phyloP scores from a whole-genome alignment of 2,797 vertebrate genomes.

The Spondyliosoma cantharus region DNA sequence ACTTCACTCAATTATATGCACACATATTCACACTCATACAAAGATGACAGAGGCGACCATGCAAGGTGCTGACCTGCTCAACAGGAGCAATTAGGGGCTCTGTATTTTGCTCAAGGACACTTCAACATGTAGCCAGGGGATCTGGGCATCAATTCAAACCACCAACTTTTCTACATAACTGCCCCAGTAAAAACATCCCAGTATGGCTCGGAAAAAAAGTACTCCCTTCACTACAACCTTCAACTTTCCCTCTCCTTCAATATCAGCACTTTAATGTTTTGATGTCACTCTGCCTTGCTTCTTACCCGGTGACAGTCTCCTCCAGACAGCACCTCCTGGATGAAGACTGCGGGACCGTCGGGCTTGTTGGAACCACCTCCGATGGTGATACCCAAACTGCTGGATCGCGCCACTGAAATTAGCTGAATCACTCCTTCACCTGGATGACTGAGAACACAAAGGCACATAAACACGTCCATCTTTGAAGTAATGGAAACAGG shows the following conservation, averaged over 20 bases:
- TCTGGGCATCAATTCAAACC: no score
- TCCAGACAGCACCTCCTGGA: slow-evolving; percentile 90
- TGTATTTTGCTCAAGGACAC: no score
- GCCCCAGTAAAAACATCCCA: not conserved
- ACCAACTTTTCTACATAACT: no score
- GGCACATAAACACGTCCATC: not conserved
- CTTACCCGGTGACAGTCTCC: slow-evolving; percentile 91
- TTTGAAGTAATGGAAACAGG: not conserved
- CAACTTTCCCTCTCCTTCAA: not conserved
- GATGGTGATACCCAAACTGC: slow-evolving; percentile 87
- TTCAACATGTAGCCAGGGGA: no score
- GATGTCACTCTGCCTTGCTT: not conserved
- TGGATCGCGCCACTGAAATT: slow-evolving; percentile 85
- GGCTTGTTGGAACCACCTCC: slow-evolving; percentile 89
- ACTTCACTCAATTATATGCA: no score
- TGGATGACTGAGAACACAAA: slow-evolving; percentile 78
- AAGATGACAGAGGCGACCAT: no score
- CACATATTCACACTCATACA: no score
- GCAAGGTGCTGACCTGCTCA: no score
- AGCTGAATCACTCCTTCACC: slow-evolving; percentile 91
- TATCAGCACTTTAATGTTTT: not conserved
- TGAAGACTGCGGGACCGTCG: slow-evolving; percentile 90
- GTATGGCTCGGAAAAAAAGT: not conserved
- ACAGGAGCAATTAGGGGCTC: no score
- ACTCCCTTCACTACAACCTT: not conserved